Conservation (phyloP, 2,888 invertebrate species). For the Orthosia cruda region DNA sequence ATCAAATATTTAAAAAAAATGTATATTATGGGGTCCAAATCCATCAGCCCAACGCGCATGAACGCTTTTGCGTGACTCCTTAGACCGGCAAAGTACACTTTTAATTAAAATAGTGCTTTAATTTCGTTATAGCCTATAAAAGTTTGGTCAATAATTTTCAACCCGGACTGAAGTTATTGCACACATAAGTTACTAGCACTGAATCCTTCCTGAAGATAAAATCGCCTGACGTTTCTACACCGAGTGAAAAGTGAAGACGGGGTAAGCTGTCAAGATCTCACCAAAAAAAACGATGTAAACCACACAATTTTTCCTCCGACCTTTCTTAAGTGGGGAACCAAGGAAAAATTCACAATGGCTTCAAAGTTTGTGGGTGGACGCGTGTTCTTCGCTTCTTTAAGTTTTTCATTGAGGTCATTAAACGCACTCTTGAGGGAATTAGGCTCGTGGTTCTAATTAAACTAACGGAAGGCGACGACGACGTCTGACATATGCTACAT, state of each 20-base stretch:
- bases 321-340: conserved; percentile 9
- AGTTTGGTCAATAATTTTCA: not conserved
- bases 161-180: no score
- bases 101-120: not conserved
- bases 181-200: no score
- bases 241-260: conserved; percentile 26
- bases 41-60: not conserved
- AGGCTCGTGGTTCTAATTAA: conserved; percentile 80
- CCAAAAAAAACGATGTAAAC: conserved; percentile 31
- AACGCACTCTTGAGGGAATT: conserved; percentile 74
- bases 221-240: conserved; percentile 28
- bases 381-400: conserved; percentile 60
- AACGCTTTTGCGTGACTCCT: no score
- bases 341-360: conserved; percentile 40
- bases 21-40: not conserved
- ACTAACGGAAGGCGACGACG: conserved; percentile 74
- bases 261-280: conserved; percentile 27
- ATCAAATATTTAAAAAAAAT: no score
- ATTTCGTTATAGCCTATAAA: not conserved
- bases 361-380: conserved; percentile 42
- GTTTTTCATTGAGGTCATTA: conserved; percentile 77
- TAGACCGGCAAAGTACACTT: not conserved
- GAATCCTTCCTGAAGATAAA: conserved; percentile 26
- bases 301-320: conserved; percentile 26
- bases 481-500: conserved; percentile 78